These are phyloP conservation scores for Oryzias sinensis DNA, from an alignment of 2,797 vertebrate genomes.

Conservation along the genomic window DNA sequence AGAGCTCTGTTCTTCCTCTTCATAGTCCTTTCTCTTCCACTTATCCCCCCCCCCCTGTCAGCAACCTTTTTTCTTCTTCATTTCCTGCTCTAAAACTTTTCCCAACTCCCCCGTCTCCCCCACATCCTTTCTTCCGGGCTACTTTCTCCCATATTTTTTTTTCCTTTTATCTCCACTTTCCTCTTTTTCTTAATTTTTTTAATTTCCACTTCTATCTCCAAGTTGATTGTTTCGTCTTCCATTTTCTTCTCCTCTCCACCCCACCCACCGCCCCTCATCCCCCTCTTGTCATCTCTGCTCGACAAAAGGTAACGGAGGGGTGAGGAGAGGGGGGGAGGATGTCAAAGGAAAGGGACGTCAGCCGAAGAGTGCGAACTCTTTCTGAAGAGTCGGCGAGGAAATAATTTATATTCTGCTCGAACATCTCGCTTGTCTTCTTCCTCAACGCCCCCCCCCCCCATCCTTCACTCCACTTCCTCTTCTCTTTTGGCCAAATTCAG, in stretches of 20 bases:
- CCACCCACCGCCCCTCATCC: constrained; percentile 9
- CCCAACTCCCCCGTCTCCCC: neutral
- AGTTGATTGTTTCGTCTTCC: neutral
- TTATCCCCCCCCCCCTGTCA: constrained; percentile 30
- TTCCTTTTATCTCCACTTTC: neutral
- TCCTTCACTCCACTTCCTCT: neutral
- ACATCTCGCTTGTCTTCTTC: constrained; percentile 37
- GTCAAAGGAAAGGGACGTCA: constrained; percentile 31
- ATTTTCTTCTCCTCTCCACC: constrained; percentile 6
- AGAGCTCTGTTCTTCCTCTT: constrained; percentile 48
- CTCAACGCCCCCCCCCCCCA: constrained; percentile 18
- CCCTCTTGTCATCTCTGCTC: constrained; percentile 29
- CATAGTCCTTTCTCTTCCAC: constrained; percentile 15
- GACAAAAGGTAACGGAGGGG: constrained; percentile 16
- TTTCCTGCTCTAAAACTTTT: neutral
- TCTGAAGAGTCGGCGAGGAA: constrained; percentile 56
- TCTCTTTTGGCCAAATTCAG: neutral
- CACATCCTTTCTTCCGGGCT: neutral
- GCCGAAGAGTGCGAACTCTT: constrained; percentile 50
- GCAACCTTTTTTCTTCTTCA: neutral
- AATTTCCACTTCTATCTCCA: neutral
- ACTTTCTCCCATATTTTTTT: neutral
- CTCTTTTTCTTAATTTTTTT: neutral
- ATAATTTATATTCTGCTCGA: constrained; percentile 62
- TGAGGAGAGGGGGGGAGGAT: constrained; percentile 31